These are phyloP conservation scores for Volucella inanis DNA, from an alignment of 2,888 invertebrate species.

Conservation along the genomic window DNA sequence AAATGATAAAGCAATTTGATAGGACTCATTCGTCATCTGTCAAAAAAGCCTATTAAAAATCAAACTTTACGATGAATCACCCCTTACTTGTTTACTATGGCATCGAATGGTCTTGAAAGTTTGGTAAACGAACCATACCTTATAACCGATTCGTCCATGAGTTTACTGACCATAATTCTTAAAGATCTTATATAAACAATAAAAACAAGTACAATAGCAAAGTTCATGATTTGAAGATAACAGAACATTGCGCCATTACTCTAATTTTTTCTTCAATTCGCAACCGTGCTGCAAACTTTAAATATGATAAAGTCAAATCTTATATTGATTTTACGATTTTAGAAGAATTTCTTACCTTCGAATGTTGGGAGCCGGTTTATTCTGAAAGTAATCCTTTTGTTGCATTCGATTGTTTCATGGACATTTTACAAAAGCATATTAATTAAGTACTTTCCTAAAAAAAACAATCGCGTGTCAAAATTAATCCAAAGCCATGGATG, in stretches of 20 bases:
- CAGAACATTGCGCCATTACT: too few relatives aligned
- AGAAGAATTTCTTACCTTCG: background rate
- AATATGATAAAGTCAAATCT: too few relatives aligned
- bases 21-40: too few relatives aligned
- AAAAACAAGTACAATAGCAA: background rate
- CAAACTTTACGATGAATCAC: too few relatives aligned
- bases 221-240: constrained; percentile 2
- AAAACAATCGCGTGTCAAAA: background rate
- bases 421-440: background rate
- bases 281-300: too few relatives aligned
- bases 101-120: background rate
- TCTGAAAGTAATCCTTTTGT: background rate
- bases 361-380: background rate
- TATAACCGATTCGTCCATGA: constrained; percentile 6
- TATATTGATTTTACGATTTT: background rate
- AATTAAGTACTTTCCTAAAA: background rate
- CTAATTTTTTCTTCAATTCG: too few relatives aligned
- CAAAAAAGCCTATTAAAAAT: too few relatives aligned
- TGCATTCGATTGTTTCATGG: background rate
- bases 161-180: constrained; percentile 16
- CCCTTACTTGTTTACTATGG: too few relatives aligned
- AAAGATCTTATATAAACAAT: constrained; percentile 15
- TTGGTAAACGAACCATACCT: constrained; percentile 10
- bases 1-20: too few relatives aligned
- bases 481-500: background rate